A percentile compares a stretch with the other conserved stretches of the same genome.
Conservation (phyloP, 2,113 vertebrate genomes). For the Lutjanus erythropterus region DNA sequence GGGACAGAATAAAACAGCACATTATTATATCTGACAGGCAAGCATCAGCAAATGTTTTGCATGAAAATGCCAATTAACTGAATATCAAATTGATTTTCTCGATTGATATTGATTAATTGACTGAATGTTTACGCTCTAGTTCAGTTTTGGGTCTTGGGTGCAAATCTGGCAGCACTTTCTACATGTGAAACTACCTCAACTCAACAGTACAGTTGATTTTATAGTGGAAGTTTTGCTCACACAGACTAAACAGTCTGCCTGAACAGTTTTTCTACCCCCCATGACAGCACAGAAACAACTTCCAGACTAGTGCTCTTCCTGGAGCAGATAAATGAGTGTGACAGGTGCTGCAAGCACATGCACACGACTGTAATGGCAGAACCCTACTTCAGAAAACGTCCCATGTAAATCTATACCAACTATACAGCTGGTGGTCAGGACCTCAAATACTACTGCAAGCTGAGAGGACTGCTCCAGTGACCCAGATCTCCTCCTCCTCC, state of each 20-base stretch:
- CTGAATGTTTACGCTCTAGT: not conserved
- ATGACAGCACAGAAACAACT: constrained; percentile 4
- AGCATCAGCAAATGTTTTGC: not conserved
- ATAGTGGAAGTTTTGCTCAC: not conserved
- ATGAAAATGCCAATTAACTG: not conserved
- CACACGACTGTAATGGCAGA: constrained; percentile 16
- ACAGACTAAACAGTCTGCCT: not conserved
- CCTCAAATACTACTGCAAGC: constrained; percentile 32
- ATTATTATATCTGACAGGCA: not conserved
- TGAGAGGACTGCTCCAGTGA: constrained; percentile 39
- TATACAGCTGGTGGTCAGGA: constrained; percentile 43
- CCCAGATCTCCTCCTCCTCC: constrained; percentile 18
- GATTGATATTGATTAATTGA: not conserved
- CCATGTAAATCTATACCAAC: constrained; percentile 62
- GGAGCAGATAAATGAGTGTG: constrained; percentile 42
- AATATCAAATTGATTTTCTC: not conserved
- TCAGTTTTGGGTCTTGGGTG: not conserved
- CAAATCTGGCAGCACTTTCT: not conserved
- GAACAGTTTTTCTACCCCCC: not conserved
- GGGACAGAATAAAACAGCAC: not conserved
- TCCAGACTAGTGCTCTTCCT: constrained; percentile 3
- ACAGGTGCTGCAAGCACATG: constrained; percentile 64
- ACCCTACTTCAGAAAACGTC: constrained; percentile 21
- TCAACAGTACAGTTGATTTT: not conserved
- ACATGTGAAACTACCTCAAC: not conserved